Conservation (phyloP, 2,888 invertebrate species). For the Keiferia lycopersicella region DNA sequence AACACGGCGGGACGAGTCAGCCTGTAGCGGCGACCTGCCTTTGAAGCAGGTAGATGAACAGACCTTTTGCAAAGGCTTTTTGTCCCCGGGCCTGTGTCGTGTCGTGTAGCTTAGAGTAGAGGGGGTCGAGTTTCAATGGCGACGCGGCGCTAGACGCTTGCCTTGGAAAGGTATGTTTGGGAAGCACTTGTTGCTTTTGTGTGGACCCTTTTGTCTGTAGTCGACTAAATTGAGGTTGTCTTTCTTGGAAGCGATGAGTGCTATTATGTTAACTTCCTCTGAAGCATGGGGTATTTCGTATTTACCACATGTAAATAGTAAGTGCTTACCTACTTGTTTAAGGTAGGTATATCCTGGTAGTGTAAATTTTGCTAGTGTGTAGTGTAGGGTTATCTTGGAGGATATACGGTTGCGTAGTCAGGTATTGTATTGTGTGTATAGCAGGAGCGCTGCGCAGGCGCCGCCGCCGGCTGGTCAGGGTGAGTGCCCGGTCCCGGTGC, state of each 20-base stretch:
- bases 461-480: neutral
- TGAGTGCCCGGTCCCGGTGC: neutral
- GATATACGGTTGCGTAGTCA: slow-evolving; percentile 10
- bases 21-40: slow-evolving; percentile 48
- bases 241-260: slow-evolving; percentile 18
- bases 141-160: slow-evolving; percentile 32
- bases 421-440: slow-evolving; percentile 8
- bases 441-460: neutral
- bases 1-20: slow-evolving; percentile 57
- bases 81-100: slow-evolving; percentile 55
- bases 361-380: slow-evolving; percentile 1
- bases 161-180: slow-evolving; percentile 46
- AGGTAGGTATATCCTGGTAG: neutral
- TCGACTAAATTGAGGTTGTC: neutral
- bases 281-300: neutral
- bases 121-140: slow-evolving; percentile 50
- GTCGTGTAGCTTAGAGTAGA: slow-evolving; percentile 27
- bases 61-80: slow-evolving; percentile 49
- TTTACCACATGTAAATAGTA: neutral
- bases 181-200: slow-evolving; percentile 52
- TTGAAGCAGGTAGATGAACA: slow-evolving; percentile 68
- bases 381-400: slow-evolving; percentile 8
- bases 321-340: neutral
- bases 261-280: neutral
- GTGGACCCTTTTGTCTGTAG: slow-evolving; percentile 40